Base-by-base conservation (phyloP, 2,888 invertebrate species). In the Octonoba sinensis region DNA sequence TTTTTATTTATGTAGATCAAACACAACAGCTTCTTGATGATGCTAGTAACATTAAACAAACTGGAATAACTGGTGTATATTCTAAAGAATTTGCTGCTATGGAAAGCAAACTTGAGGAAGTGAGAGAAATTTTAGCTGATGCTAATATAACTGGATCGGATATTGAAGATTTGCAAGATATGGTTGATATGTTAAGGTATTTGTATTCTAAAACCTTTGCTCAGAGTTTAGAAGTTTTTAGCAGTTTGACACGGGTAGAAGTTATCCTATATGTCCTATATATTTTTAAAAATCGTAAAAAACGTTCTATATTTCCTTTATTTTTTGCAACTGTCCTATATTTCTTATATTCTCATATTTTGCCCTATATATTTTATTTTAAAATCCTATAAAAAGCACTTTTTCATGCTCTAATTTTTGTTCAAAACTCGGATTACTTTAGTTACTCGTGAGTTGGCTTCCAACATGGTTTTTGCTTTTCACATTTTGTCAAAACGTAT, bases 31-130 rank as follows among this genome's bases (percentile, higher is more conserved):
- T 97, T 44, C 94, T 99, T 71, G 92, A 92, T 22, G 92, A 95
- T 84, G 98, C 97, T 44, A 94, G 95, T 85, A 93, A 96, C 88
- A 97, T 99, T 78, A 97, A 97, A 88, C 93, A 95, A 86, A 94
- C 96, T 62, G 99, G 99, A 60, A 96, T 97, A 1, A 95, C 97
- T 0, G 98, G 98, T 46, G 98, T 97, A 0, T 99, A 98, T 88
- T 96, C 97, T 11, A 92, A 94, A 87, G 96, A 97, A 89, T 99
- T 99, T 89, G 94, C 95, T 87, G 93, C 93, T 85, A 95, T 99
- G 93, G 95, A 97, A 85, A 91, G 92, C 81, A 93, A 94, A 87
- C 90, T 99, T 81, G 91, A 93, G 65, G 93, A 94, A 86, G 93
- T 98, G 3, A 91, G 93, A 87, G 91, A 92, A 83, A 91, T 97